Conservation (phyloP, 2,888 invertebrate species). For the Uropetala carovei region DNA sequence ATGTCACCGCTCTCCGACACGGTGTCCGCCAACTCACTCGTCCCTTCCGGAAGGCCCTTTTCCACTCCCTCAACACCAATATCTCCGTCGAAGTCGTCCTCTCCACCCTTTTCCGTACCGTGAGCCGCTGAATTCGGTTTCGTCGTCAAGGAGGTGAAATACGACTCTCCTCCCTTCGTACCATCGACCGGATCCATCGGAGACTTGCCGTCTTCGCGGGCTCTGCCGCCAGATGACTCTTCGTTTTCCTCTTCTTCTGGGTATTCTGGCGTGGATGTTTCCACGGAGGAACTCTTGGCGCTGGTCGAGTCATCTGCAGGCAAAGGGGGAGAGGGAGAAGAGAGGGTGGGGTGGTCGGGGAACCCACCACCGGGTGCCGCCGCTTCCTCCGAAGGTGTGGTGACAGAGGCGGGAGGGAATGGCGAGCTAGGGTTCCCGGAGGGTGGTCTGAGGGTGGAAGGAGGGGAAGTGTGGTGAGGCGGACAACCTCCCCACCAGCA, state of each 20-base stretch:
- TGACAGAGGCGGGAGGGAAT: background rate
- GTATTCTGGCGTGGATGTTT: conserved; percentile 48
- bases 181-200: background rate
- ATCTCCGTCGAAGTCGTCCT: conserved; percentile 48
- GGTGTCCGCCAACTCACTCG: conserved; percentile 51
- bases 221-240: background rate
- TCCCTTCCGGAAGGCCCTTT: conserved; percentile 53
- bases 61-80: conserved; percentile 44
- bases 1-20: conserved; percentile 57
- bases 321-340: background rate
- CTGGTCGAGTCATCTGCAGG: conserved; percentile 36
- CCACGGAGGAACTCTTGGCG: conserved; percentile 24
- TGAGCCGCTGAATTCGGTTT: conserved; percentile 18
- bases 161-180: conserved; percentile 6
- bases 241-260: conserved; percentile 37
- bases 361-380: background rate
- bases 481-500: conserved; percentile 59
- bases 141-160: conserved; percentile 9
- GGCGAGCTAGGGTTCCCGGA: conserved; percentile 35
- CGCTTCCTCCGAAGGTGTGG: background rate
- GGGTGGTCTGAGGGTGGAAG: conserved; percentile 15
- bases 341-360: conserved; percentile 44
- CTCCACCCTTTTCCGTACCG: background rate
- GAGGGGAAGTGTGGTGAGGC: conserved; percentile 46
- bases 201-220: background rate